Percentiles rank a stretch among this genome's conserved stretches.
These are phyloP conservation scores for Agriopis aurantiaria DNA, from an alignment of 2,888 invertebrate species.

Conservation along the genomic window DNA sequence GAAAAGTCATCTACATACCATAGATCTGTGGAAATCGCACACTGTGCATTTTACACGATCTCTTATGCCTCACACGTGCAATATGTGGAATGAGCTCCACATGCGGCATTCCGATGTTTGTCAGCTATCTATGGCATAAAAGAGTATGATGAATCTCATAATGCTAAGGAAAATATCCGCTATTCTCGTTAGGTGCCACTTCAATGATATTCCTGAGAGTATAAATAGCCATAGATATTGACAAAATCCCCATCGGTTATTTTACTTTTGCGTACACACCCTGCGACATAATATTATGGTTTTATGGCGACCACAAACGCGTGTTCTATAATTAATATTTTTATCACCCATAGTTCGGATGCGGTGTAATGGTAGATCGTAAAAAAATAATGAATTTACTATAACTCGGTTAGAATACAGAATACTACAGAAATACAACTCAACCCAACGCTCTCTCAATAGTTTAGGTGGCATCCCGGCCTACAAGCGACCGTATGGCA, in stretches of 20 bases:
- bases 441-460: background rate
- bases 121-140: too few species aligned
- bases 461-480: background rate
- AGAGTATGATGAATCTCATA: too few species aligned
- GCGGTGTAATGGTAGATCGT: slow-evolving; percentile 32
- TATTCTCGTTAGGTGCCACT: too few species aligned
- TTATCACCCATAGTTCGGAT: slow-evolving; percentile 36
- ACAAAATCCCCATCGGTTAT: background rate
- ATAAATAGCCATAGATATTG: background rate
- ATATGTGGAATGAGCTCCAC: too few species aligned
- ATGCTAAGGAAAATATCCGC: too few species aligned
- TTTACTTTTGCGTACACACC: slow-evolving; percentile 12
- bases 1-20: too few species aligned
- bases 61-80: too few species aligned
- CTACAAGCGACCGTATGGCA: too few species aligned
- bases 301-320: slow-evolving; percentile 32
- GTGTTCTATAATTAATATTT: slow-evolving; percentile 33
- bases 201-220: too few species aligned
- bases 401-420: slow-evolving; percentile 20
- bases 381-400: slow-evolving; percentile 35
- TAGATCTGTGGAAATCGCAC: too few species aligned
- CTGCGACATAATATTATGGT: slow-evolving; percentile 3
- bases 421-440: slow-evolving; percentile 2
- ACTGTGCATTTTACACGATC: too few species aligned
- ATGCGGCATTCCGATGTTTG: too few species aligned